These are phyloP conservation scores for Deilephila elpenor DNA, from an alignment of 2,888 invertebrate genomes.

Conservation along the genomic window DNA sequence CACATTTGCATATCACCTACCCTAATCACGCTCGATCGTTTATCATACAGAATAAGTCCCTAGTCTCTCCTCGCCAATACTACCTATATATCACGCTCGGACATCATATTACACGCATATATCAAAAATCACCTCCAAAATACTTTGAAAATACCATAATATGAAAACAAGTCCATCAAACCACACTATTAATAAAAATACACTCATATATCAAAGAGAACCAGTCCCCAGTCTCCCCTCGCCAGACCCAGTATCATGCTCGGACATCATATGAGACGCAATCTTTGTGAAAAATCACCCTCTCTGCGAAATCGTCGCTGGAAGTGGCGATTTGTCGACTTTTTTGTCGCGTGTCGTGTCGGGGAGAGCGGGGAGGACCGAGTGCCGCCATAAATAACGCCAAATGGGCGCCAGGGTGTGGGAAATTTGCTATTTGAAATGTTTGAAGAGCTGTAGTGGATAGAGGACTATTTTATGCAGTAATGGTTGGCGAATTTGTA, in stretches of 20 bases:
- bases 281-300: conserved; percentile 51
- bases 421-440: conserved; percentile 30
- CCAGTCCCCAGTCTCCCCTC: conserved; percentile 12
- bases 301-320: conserved; percentile 44
- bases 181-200: conserved; percentile 16
- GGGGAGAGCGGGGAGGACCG: conserved; percentile 27
- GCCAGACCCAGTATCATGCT: conserved; percentile 26
- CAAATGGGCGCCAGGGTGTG: conserved; percentile 30
- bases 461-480: conserved; percentile 19
- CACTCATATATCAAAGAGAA: conserved; percentile 26
- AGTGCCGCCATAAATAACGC: conserved; percentile 40
- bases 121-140: neutral
- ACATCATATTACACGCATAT: no score
- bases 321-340: conserved; percentile 58
- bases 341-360: conserved; percentile 51
- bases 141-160: neutral
- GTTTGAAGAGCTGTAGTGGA: conserved; percentile 28
- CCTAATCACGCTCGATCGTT: no score
- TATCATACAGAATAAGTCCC: no score
- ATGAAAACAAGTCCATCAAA: conserved; percentile 7
- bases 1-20: no score
- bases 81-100: no score
- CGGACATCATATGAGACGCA: conserved; percentile 38
- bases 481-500: conserved; percentile 21
- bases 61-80: no score